These are phyloP conservation scores for Molossus molossus DNA, from an alignment of 2,797 vertebrate genomes.

Conservation along the genomic window DNA sequence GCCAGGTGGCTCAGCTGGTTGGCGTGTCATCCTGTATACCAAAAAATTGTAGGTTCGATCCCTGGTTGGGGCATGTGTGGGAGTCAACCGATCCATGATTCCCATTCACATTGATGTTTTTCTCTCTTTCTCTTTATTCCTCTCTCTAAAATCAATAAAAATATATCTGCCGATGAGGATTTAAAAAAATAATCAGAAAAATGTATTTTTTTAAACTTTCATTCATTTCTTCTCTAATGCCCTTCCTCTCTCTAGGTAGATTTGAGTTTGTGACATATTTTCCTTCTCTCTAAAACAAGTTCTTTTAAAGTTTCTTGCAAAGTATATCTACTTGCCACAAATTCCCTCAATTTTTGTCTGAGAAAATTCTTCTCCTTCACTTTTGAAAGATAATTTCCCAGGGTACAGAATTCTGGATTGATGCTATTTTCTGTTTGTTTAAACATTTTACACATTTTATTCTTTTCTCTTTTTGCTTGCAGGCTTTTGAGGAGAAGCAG, in stretches of 20 bases:
- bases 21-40: not conserved
- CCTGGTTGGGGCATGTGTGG: not conserved
- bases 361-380: not conserved
- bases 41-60: not conserved
- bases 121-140: not conserved
- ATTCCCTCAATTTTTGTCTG: not conserved
- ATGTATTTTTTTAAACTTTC: not conserved
- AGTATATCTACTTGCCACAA: not conserved
- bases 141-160: not conserved
- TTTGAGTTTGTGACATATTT: not conserved
- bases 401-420: not conserved
- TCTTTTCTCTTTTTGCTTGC: not conserved
- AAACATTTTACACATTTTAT: not conserved
- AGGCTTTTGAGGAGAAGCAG: not conserved
- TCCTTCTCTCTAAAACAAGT: not conserved
- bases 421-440: not conserved
- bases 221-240: not conserved
- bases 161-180: not conserved
- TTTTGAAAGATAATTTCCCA: not conserved
- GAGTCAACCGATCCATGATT: not conserved
- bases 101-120: not conserved
- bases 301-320: slow-evolving; percentile 3
- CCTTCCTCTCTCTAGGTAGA: not conserved
- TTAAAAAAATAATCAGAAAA: not conserved
- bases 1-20: not conserved